Evolutionary conservation across 2,888 invertebrate genomes (phyloP), one percentile per base, ranked within the genome.

Genomic region (Choristoneura rosaceana): DNA sequence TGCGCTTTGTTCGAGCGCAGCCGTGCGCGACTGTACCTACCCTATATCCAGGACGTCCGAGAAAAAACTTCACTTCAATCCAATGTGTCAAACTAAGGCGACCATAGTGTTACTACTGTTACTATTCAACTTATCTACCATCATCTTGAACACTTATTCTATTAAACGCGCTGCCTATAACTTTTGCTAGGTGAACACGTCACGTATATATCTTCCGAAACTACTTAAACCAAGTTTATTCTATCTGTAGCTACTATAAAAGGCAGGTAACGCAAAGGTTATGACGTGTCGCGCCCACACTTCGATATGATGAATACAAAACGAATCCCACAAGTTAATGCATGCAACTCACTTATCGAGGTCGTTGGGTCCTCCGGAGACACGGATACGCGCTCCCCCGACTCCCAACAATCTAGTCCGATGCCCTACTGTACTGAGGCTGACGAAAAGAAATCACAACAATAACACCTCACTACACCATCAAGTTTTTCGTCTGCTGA

Each of bases 201-300:
- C 55, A 55, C 45, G n/a, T n/a, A 59, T 38, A 59, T 7, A 59
- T n/a, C 38, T 59, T 38, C n/a, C 8, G 38, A 34, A 34, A 59
- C 59, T 14, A 52, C 52, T 17, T 15, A 34, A 59, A 8, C 59
- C 7, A 34, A 59, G 38, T 59, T 59, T n/a, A 41, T 58, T 67
- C 33, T 45, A 60, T 67, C 17, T 45, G 58, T 52, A 73, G 70
- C 62, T 75, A 69, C 79, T 82, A 59, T 81, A 88, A 85, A 87
- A 86, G 86, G 87, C 82, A 86, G 86, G 87, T 82, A 82, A 79
- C 76, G 78, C 81, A 81, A 83, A 84, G 82, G 80, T 84, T 83
- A 87, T 92, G 92, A 94, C 93, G 93, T 93, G 93, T 93, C 92
- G 84, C 91, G 84, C 89, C 90, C 88, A 90, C 90, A 85, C 83